Evolutionary conservation across 2,797 vertebrate species (phyloP).

Genomic region (Premnoplex brunnescens): DNA sequence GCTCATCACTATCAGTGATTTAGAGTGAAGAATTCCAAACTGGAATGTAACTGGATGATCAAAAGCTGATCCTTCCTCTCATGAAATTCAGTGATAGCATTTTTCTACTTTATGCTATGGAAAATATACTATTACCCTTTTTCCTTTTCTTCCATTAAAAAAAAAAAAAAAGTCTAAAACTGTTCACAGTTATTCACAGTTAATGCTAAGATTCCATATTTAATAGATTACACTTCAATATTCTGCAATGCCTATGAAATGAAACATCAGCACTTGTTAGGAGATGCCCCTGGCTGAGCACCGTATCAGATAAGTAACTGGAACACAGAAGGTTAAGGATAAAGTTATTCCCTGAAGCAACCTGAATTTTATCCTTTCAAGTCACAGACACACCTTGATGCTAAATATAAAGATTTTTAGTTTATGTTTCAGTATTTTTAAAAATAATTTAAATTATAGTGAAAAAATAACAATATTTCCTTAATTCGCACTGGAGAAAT

Average conservation of each 20-base stretch:
- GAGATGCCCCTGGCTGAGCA: not conserved
- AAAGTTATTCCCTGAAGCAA: not conserved
- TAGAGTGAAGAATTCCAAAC: not conserved
- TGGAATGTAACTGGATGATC: not conserved
- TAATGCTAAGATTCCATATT: not conserved
- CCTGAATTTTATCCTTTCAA: not conserved
- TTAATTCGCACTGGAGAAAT: conserved; percentile 26
- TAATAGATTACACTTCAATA: not conserved
- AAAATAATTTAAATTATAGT: conserved; percentile 9
- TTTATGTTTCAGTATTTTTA: not conserved
- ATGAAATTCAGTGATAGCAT: not conserved
- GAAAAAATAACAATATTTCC: not conserved
- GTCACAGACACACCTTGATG: not conserved
- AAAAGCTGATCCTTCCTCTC: not conserved
- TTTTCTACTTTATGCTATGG: not conserved
- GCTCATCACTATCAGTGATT: not conserved
- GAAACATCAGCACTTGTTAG: conserved; percentile 30
- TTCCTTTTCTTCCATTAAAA: not conserved
- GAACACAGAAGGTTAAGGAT: not conserved
- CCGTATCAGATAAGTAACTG: not conserved
- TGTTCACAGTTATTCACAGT: not conserved
- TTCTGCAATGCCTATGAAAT: not conserved
- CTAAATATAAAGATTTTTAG: not conserved
- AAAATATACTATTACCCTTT: not conserved
- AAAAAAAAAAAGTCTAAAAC: not conserved